phyloP scores from a whole-genome alignment of 2,113 vertebrate genomes.

The Sialia sialis region DNA sequence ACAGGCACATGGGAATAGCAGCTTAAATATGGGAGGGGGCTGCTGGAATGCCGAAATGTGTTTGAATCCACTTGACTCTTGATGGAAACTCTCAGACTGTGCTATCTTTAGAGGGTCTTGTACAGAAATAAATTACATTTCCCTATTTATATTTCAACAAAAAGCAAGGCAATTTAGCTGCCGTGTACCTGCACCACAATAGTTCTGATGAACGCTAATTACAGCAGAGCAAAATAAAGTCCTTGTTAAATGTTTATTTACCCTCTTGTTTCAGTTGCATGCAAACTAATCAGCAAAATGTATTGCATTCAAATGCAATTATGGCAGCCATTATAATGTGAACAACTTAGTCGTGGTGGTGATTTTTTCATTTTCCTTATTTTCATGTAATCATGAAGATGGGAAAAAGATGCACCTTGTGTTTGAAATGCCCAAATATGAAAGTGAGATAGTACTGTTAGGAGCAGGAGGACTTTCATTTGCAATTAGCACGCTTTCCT shows the following conservation, averaged over 20 bases:
- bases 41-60: slow-evolving; percentile 29
- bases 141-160: not conserved
- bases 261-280: not conserved
- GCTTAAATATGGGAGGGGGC: slow-evolving; percentile 59
- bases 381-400: not conserved
- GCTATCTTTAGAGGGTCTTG: not conserved
- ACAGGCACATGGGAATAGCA: slow-evolving; percentile 56
- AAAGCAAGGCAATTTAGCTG: not conserved
- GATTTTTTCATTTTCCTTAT: not conserved
- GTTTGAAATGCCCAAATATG: not conserved
- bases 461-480: not conserved
- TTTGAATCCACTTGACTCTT: not conserved
- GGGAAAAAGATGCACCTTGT: not conserved
- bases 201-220: not conserved
- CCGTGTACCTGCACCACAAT: not conserved
- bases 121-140: slow-evolving; percentile 5
- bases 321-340: not conserved
- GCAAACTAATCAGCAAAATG: slow-evolving; percentile 19
- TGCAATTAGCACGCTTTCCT: not conserved
- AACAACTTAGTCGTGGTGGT: not conserved
- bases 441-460: not conserved
- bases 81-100: not conserved
- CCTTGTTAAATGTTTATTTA: slow-evolving; percentile 30
- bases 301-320: slow-evolving; percentile 32
- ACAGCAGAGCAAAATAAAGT: not conserved